Evolutionary conservation across 2,797 vertebrate species (phyloP).

Genomic region (Manis javanica): DNA sequence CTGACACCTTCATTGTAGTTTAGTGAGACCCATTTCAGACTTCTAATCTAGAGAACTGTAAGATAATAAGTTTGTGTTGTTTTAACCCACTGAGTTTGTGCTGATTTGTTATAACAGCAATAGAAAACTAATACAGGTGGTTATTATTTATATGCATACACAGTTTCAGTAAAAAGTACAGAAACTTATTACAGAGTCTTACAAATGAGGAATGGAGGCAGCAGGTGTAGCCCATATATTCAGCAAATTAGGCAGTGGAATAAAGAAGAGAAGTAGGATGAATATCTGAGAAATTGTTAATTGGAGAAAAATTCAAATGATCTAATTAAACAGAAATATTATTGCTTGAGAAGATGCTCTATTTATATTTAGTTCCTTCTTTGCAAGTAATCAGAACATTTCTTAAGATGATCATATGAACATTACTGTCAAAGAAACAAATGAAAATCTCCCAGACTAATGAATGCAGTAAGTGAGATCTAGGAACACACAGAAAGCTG

Average conservation of each 20-base stretch:
- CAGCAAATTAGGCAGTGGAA: not conserved
- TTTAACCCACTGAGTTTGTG: not conserved
- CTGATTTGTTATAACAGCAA: not conserved
- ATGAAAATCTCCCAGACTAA: constrained; percentile 13
- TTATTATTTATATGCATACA: not conserved
- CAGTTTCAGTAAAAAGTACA: not conserved
- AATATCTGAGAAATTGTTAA: constrained; percentile 53
- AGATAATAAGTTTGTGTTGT: not conserved
- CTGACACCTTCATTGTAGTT: not conserved
- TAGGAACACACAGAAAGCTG: constrained; percentile 39
- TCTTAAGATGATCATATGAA: constrained; percentile 33
- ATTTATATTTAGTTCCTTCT: constrained; percentile 30
- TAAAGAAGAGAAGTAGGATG: constrained; percentile 1
- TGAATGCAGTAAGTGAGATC: constrained; percentile 41
- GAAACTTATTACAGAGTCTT: not conserved
- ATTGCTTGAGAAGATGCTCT: not conserved
- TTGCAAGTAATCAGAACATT: constrained; percentile 39
- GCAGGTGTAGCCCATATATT: not conserved
- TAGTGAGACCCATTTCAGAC: not conserved
- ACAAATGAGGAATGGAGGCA: not conserved
- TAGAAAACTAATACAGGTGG: not conserved
- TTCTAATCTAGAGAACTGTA: not conserved
- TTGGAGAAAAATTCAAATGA: constrained; percentile 48
- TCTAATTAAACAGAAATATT: constrained; percentile 59
- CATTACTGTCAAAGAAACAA: constrained; percentile 50